These are phyloP conservation scores for Centropus unirufus DNA, from an alignment of 2,113 vertebrate species.

Conservation along the genomic window DNA sequence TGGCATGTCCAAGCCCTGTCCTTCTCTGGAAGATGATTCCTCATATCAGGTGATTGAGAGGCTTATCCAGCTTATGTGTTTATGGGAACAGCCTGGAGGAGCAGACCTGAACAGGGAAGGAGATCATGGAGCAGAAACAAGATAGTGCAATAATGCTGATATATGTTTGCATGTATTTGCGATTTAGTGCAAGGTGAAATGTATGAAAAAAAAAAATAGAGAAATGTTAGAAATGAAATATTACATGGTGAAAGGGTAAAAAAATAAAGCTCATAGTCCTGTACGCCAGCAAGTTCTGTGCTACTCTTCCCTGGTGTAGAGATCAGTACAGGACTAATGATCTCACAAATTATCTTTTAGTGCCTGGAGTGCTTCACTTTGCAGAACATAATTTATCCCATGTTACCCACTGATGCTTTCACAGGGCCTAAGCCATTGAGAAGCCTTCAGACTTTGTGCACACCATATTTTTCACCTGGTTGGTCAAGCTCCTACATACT, in stretches of 20 bases:
- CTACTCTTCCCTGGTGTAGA: background rate
- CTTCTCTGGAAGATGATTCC: background rate
- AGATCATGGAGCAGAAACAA: background rate
- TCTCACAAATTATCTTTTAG: background rate
- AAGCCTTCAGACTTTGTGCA: background rate
- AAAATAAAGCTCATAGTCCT: background rate
- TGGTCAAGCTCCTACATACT: background rate
- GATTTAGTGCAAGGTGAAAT: background rate
- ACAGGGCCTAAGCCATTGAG: background rate
- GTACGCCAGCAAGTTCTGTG: background rate
- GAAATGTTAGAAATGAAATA: background rate
- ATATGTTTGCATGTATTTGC: background rate
- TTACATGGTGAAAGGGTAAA: rapidly evolving
- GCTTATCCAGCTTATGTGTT: background rate
- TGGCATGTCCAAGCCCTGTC: background rate
- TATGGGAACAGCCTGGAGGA: background rate
- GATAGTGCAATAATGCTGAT: background rate
- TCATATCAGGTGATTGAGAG: background rate
- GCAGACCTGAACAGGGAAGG: background rate
- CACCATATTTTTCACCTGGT: background rate
- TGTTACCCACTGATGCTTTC: background rate
- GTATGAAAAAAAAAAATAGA: background rate
- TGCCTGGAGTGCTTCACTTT: background rate
- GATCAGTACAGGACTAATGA: background rate
- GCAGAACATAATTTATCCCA: background rate